A percentile compares a stretch with the other conserved stretches of the same genome.
These are phyloP conservation scores for Lissocephala sabroskyi DNA, from an alignment of 2,888 invertebrate genomes.

Conservation along the genomic window DNA sequence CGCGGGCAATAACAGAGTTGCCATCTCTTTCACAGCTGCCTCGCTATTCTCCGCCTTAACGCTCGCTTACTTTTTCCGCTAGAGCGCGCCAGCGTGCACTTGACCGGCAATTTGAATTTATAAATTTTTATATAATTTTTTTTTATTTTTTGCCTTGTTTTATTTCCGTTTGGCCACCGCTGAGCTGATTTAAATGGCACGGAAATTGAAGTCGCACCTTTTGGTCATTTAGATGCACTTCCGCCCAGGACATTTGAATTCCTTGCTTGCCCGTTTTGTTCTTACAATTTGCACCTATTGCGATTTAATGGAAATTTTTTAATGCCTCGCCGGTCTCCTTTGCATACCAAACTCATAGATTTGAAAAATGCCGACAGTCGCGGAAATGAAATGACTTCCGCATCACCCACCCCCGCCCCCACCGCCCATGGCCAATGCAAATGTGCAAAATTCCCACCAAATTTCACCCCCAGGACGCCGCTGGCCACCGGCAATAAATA, in stretches of 20 bases:
- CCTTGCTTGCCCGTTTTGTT: constrained; percentile 25
- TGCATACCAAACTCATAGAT: constrained; percentile 64
- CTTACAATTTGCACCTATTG: constrained; percentile 59
- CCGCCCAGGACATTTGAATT: not conserved
- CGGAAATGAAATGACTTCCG: constrained; percentile 69
- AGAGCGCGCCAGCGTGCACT: not conserved
- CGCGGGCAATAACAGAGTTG: too few relatives aligned
- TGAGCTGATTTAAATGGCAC: not conserved
- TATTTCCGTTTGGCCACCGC: not conserved
- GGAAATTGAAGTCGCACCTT: constrained; percentile 11
- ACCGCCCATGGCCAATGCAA: constrained; percentile 9
- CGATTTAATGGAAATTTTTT: constrained; percentile 54
- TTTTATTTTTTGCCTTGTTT: not conserved
- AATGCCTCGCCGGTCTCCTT: constrained; percentile 28
- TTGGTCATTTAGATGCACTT: constrained; percentile 19
- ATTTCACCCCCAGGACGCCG: too few relatives aligned
- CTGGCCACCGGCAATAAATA: constrained; percentile 56
- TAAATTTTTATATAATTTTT: not conserved
- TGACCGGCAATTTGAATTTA: not conserved
- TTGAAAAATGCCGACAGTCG: constrained; percentile 65
- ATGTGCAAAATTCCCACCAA: constrained; percentile 21
- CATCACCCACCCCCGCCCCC: too few relatives aligned
- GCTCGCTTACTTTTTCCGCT: not conserved
- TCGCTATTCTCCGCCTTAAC: not conserved
- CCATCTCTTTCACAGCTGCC: not conserved